These are phyloP conservation scores for Aspidoscelis tigris DNA, from an alignment of 2,113 vertebrate genomes.

Conservation along the genomic window DNA sequence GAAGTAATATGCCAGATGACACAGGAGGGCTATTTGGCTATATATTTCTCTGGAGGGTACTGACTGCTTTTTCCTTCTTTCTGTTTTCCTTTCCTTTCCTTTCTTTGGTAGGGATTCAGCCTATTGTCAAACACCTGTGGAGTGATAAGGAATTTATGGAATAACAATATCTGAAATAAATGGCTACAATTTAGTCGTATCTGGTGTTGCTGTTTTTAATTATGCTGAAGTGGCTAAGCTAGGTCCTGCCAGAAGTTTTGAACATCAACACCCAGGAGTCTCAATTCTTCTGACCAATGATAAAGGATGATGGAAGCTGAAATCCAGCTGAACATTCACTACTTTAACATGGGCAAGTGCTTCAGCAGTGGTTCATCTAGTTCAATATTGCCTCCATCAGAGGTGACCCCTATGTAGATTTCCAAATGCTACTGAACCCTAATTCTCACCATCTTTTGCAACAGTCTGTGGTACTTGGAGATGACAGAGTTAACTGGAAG, in stretches of 20 bases:
- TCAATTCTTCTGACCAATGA: background rate
- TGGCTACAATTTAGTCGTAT: background rate
- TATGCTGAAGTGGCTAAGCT: background rate
- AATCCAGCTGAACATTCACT: background rate
- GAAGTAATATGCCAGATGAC: background rate
- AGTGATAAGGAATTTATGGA: background rate
- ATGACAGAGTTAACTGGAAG: background rate
- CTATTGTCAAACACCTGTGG: background rate
- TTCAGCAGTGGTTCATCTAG: background rate
- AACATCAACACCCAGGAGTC: background rate
- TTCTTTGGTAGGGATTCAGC: background rate
- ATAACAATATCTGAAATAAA: background rate
- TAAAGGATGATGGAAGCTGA: background rate
- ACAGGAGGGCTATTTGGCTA: background rate
- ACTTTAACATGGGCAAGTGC: too few relatives aligned
- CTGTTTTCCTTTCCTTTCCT: background rate
- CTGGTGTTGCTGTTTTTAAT: too few relatives aligned
- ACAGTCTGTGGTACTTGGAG: too few relatives aligned
- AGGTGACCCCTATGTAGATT: too few relatives aligned
- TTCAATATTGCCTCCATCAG: background rate
- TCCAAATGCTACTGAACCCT: too few relatives aligned
- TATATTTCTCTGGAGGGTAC: background rate
- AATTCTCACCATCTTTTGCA: too few relatives aligned
- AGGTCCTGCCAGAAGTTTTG: background rate
- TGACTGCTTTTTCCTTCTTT: background rate